These are phyloP conservation scores for Kryphioiulus occultus DNA, from an alignment of 2,888 invertebrate species.

Conservation along the genomic window DNA sequence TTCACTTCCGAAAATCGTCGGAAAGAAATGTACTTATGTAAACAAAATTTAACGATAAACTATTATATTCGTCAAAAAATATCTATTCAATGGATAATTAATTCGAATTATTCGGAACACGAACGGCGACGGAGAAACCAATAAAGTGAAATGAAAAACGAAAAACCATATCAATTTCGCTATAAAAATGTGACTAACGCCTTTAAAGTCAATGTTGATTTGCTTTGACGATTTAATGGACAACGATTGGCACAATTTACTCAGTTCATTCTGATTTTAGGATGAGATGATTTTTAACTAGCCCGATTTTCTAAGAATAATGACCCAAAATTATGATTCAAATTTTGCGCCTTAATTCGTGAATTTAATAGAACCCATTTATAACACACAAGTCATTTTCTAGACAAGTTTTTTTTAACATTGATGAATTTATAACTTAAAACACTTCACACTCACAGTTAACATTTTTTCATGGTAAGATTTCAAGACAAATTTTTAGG, in stretches of 20 bases:
- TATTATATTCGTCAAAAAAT: background rate
- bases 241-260: background rate
- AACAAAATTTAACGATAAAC: background rate
- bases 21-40: background rate
- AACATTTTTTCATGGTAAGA: too few species aligned
- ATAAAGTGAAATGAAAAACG: background rate
- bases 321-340: too few species aligned
- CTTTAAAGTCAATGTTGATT: background rate
- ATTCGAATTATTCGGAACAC: too few species aligned
- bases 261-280: background rate
- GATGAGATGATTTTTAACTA: background rate
- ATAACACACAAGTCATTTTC: too few species aligned
- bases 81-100: background rate
- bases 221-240: background rate
- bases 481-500: too few species aligned
- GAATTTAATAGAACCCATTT: too few species aligned
- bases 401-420: too few species aligned
- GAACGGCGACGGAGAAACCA: background rate
- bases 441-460: too few species aligned
- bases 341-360: too few species aligned
- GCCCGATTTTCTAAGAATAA: too few species aligned
- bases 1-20: background rate
- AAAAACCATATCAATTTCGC: background rate
- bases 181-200: background rate
- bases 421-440: too few species aligned